phyloP scores from a whole-genome alignment of 2,797 vertebrate species.

The Crax fasciolata region DNA sequence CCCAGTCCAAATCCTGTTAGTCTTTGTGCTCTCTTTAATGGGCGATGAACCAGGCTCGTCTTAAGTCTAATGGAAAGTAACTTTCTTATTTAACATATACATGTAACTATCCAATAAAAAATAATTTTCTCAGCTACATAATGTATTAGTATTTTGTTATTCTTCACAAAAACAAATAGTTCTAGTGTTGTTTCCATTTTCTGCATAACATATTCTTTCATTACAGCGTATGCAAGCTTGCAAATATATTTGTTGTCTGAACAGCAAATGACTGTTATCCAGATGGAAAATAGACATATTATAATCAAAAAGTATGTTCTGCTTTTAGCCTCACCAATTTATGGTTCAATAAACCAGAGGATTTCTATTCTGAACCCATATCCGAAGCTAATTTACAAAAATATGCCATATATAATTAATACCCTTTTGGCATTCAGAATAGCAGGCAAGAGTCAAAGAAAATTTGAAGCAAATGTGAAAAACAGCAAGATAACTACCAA shows the following conservation, averaged over 20 bases:
- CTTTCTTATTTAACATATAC: neutral
- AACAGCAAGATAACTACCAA: neutral
- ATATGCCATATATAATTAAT: conserved; percentile 9
- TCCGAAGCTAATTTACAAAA: conserved; percentile 40
- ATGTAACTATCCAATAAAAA: neutral
- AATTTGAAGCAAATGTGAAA: neutral
- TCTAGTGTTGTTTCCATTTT: neutral
- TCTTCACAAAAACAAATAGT: neutral
- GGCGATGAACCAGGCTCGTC: neutral
- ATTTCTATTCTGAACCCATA: conserved; percentile 33
- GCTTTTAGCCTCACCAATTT: conserved; percentile 37
- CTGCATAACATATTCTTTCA: neutral
- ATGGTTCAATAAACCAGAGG: conserved; percentile 5
- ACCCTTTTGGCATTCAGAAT: neutral
- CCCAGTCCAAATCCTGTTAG: neutral
- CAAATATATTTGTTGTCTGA: neutral
- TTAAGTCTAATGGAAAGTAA: neutral
- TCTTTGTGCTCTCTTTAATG: neutral
- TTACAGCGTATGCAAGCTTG: neutral
- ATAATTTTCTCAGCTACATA: neutral
- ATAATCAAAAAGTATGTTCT: conserved; percentile 13
- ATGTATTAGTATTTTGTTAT: neutral
- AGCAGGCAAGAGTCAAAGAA: conserved; percentile 5
- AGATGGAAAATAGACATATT: conserved; percentile 35
- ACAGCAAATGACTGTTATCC: conserved; percentile 4